phyloP scores from a whole-genome alignment of 2,113 vertebrate genomes.

The human region GRCh38 chr6:60561001-60561500 shows the following conservation, averaged over 20 bases:
- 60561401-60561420: background rate
- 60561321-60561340: background rate
- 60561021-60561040: background rate
- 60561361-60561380: background rate
- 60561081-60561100: too few species aligned
- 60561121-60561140: background rate
- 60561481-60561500: background rate
- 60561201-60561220: background rate
- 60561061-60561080: background rate
- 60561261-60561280: constrained; percentile 9
- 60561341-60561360: background rate
- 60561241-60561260: background rate
- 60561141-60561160: background rate
- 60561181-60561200: background rate
- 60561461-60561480: background rate
- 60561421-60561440: background rate
- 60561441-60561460: background rate
- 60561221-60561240: background rate
- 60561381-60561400: background rate
- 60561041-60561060: background rate
- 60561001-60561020: background rate
- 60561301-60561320: background rate
- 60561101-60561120: background rate
- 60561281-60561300: background rate
- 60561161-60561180: background rate